Base-by-base conservation (phyloP, 1,140 invertebrate species). In the Zaprionus ghesquierei region DNA sequence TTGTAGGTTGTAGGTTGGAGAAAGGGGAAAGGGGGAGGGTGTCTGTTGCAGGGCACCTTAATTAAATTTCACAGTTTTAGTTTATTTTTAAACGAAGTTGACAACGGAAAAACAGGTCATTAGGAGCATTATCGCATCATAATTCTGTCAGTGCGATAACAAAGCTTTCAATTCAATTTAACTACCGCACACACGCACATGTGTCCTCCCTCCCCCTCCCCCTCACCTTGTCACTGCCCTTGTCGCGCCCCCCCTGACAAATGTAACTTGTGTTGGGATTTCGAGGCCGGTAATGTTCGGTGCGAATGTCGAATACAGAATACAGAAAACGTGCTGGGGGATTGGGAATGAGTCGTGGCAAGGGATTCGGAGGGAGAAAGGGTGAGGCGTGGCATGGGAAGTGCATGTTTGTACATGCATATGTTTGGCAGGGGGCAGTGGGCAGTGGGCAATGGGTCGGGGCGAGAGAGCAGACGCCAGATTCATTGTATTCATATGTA, bases 61-160 rank as follows among this genome's bases (percentile, higher is more conserved):
- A 81, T 81, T 79, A 81, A 81, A 76, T 81, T 76, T 76, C 73
- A 77, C 46, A 78, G 55, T 79, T 77, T 76, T 79, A 72, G 76
- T 77, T 75, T 81, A 79, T 78, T 79, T 79, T 75, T 75, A 75
- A 69, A 76, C 77, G 76, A 71, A 72, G 70, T 79, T 84, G 78
- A 85, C 79, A 81, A 72, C 72, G 72, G 72, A 85, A 81, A 84
- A 85, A 79, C 69, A 79, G 81, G 81, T 85, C 81, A 85, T 81
- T 85, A 81, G 72, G 70, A 85, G 66, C 81, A 81, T 81, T 85
- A 85, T 78, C 79, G 73, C 79, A 79, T 85, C 81, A 85, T 85
- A 85, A 81, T 75, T 85, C 81, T 85, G 75, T 81, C 79, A 81
- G 72, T 71, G 72, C 69, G 75, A 76, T 75, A 78, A 80, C 78